These are phyloP conservation scores for Drosophila picticornis DNA, from an alignment of 2,888 invertebrate species.

Conservation along the genomic window DNA sequence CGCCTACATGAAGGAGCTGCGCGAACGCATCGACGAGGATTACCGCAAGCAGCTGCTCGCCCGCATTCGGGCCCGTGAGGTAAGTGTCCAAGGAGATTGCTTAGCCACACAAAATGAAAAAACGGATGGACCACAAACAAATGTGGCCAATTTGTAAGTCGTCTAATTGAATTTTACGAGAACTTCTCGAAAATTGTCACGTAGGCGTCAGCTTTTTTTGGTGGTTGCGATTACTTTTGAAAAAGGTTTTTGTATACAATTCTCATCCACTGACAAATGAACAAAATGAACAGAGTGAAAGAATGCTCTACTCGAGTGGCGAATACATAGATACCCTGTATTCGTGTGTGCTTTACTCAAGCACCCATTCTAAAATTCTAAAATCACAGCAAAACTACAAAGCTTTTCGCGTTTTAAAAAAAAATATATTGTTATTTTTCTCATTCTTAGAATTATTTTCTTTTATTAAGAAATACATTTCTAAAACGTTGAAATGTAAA, in stretches of 20 bases:
- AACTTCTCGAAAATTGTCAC: slow-evolving; percentile 42
- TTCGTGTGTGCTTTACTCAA: background rate
- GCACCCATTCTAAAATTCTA: background rate
- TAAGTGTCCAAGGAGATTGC: slow-evolving; percentile 76
- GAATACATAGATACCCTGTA: background rate
- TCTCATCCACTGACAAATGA: background rate
- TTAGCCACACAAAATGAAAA: background rate
- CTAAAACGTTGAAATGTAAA: background rate
- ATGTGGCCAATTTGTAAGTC: slow-evolving; percentile 66
- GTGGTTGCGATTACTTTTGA: slow-evolving; percentile 29
- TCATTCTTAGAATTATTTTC: background rate
- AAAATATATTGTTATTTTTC: background rate
- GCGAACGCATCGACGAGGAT: slow-evolving; percentile 87
- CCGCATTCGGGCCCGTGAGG: slow-evolving; percentile 87
- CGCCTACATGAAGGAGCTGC: slow-evolving; percentile 88
- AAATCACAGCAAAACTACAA: background rate
- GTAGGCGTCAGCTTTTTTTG: slow-evolving; percentile 16
- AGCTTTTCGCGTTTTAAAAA: no score
- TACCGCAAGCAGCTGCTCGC: slow-evolving; percentile 87
- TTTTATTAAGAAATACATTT: background rate
- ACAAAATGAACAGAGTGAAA: background rate
- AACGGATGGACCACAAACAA: slow-evolving; percentile 22
- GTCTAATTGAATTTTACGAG: slow-evolving; percentile 70
- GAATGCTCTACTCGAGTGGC: background rate
- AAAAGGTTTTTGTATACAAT: slow-evolving; percentile 9